Evolutionary conservation across 2,888 invertebrate species (phyloP).

Genomic region (Polyploca ridens): DNA sequence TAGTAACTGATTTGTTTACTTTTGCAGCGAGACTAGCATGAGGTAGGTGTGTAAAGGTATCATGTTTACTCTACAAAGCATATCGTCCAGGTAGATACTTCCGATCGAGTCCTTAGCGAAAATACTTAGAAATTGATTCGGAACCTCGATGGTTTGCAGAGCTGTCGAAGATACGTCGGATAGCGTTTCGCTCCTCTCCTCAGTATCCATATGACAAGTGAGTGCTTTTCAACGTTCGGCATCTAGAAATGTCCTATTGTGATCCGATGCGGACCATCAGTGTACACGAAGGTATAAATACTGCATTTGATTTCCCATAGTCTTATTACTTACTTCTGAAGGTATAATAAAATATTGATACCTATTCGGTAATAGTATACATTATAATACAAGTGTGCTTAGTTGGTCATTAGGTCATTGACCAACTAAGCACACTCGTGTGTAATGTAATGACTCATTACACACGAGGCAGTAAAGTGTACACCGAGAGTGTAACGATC

Average conservation of each 20-base stretch:
- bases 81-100: slow-evolving; percentile 35
- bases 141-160: slow-evolving; percentile 61
- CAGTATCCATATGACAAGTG: slow-evolving; percentile 51
- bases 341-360: too few relatives aligned
- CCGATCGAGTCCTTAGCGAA: slow-evolving; percentile 46
- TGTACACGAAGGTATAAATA: slow-evolving; percentile 2
- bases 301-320: neutral
- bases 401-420: too few relatives aligned
- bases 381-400: too few relatives aligned
- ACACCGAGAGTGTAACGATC: too few relatives aligned
- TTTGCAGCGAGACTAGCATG: too few relatives aligned
- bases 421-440: too few relatives aligned
- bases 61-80: slow-evolving; percentile 39
- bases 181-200: slow-evolving; percentile 42
- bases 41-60: slow-evolving; percentile 27
- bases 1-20: neutral
- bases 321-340: neutral
- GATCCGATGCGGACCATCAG: slow-evolving; percentile 14
- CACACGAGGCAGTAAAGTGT: too few relatives aligned
- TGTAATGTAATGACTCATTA: too few relatives aligned
- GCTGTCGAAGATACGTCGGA: slow-evolving; percentile 66
- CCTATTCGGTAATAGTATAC: too few relatives aligned
- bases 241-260: slow-evolving; percentile 34
- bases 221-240: slow-evolving; percentile 42
- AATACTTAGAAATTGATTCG: slow-evolving; percentile 63